These are phyloP conservation scores for Drosophila mettleri DNA, from an alignment of 2,888 invertebrate species.

Conservation along the genomic window DNA sequence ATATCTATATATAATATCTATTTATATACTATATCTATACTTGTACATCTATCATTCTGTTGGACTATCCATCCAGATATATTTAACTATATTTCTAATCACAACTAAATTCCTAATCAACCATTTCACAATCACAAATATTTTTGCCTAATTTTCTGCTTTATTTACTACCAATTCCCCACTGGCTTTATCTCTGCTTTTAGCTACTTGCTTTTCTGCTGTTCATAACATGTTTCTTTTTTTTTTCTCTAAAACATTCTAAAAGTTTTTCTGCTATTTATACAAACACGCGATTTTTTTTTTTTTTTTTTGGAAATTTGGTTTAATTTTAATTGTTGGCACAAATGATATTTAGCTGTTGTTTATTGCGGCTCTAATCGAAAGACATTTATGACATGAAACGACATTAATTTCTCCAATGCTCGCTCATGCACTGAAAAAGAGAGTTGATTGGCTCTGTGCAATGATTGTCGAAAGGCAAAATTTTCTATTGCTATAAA, in stretches of 20 bases:
- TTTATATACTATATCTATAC: not conserved
- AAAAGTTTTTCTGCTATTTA: slow-evolving; percentile 1
- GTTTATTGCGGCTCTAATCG: not conserved
- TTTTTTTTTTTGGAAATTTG: not conserved
- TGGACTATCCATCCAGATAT: not conserved
- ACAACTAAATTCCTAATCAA: not conserved
- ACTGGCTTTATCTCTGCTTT: slow-evolving; percentile 4
- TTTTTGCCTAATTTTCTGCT: slow-evolving; percentile 1
- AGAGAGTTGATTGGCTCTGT: not conserved
- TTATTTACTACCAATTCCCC: not conserved
- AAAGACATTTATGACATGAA: not conserved
- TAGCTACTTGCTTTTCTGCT: not conserved
- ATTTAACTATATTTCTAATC: not conserved
- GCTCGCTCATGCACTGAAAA: not conserved
- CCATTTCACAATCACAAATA: slow-evolving; percentile 3
- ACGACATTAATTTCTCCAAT: not conserved
- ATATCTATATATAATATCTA: too few relatives aligned
- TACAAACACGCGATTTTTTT: slow-evolving; percentile 1
- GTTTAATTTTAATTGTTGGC: not conserved
- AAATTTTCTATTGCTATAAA: too few relatives aligned
- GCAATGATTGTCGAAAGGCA: too few relatives aligned
- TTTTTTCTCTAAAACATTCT: too few relatives aligned
- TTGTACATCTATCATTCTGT: not conserved
- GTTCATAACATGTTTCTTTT: not conserved
- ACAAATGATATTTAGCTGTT: not conserved